A percentile compares a stretch with the other conserved stretches of the same genome.
Conservation (phyloP, 1,140 invertebrate genomes). For the Colletes gigas region DNA sequence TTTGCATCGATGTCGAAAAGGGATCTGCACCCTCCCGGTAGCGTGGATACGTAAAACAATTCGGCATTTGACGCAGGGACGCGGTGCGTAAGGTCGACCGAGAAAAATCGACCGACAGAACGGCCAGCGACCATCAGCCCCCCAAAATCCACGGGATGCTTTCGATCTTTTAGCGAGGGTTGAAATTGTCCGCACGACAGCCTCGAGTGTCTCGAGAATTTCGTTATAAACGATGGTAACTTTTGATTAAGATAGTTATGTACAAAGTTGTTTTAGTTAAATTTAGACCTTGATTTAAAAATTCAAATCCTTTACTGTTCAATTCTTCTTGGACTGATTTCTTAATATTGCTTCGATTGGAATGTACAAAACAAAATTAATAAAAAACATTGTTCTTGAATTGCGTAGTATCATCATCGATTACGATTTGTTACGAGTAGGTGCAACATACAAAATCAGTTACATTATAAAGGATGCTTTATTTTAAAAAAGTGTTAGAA, state of each 20-base stretch:
- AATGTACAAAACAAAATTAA: too few relatives aligned
- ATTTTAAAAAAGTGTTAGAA: too few relatives aligned
- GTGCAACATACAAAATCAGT: too few relatives aligned
- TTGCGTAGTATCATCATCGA: too few relatives aligned
- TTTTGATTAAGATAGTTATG: slow-evolving; percentile 26
- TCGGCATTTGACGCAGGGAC: slow-evolving; percentile 33
- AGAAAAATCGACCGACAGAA: slow-evolving; percentile 26
- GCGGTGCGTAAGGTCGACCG: slow-evolving; percentile 23
- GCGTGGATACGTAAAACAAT: slow-evolving; percentile 40
- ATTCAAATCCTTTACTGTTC: too few relatives aligned
- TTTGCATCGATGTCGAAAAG: slow-evolving; percentile 52
- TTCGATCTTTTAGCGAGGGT: slow-evolving; percentile 18
- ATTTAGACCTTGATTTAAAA: too few relatives aligned
- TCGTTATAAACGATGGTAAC: not conserved
- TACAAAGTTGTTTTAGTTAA: too few relatives aligned
- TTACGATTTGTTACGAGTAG: too few relatives aligned
- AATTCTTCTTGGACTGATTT: too few relatives aligned
- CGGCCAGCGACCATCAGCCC: not conserved
- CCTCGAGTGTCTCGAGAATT: slow-evolving; percentile 17
- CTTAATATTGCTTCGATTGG: too few relatives aligned
- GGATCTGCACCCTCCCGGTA: slow-evolving; percentile 41
- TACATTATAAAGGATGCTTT: too few relatives aligned
- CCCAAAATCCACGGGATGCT: slow-evolving; percentile 9
- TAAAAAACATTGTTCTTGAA: too few relatives aligned
- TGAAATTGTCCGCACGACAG: not conserved